A percentile compares a stretch with the other conserved stretches of the same genome.
Evolutionary conservation across 2,113 vertebrate genomes (phyloP).

Genomic region (Pelobates fuscus): DNA sequence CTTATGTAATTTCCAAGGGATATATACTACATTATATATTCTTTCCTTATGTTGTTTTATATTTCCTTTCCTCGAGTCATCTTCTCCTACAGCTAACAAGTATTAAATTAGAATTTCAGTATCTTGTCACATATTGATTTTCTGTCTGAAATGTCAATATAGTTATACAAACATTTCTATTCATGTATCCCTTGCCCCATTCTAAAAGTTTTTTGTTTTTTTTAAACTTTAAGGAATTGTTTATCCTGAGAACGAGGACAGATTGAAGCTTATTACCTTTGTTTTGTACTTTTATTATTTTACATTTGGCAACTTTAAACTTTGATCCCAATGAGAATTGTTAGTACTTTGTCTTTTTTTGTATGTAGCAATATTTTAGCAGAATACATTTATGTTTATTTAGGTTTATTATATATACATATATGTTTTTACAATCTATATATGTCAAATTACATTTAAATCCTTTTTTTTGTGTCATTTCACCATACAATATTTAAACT

Average conservation of each 20-base stretch:
- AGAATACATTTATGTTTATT: no score
- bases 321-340: no score
- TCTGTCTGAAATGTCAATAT: slow-evolving; percentile 36
- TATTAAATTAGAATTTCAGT: slow-evolving; percentile 34
- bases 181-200: slow-evolving; percentile 26
- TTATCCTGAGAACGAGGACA: slow-evolving; percentile 17
- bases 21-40: slow-evolving; percentile 22
- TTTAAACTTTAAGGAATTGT: slow-evolving; percentile 29
- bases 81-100: background rate
- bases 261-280: background rate
- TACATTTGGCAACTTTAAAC: no score
- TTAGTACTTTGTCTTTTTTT: no score
- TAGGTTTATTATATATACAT: no score
- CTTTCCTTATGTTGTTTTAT: background rate
- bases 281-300: no score
- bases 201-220: slow-evolving; percentile 1
- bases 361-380: no score
- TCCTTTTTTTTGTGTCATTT: no score
- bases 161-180: slow-evolving; percentile 36
- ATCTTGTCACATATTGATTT: slow-evolving; percentile 37
- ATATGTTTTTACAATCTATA: no score
- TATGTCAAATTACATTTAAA: no score
- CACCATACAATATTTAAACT: no score
- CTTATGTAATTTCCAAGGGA: background rate
- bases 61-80: no score